phyloP scores from a whole-genome alignment of 1,140 invertebrate genomes.

The Drosophila pseudoobscura region DNA sequence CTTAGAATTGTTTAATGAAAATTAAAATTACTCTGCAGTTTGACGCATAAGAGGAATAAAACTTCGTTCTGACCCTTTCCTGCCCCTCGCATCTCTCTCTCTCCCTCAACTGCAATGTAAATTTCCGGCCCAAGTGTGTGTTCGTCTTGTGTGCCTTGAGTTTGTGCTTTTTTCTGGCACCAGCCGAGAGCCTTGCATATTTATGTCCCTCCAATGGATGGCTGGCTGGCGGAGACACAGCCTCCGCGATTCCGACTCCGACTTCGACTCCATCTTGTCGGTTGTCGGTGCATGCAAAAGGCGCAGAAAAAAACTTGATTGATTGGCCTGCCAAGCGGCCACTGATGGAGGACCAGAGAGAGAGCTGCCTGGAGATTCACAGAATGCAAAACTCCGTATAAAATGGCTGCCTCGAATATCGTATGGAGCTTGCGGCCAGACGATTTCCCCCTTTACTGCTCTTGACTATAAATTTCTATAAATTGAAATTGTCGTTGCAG shows the following conservation, averaged over 20 bases:
- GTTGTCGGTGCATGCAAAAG: slow-evolving; percentile 46
- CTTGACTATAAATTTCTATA: too few relatives aligned
- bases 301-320: slow-evolving; percentile 46
- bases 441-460: too few relatives aligned
- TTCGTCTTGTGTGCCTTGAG: background rate
- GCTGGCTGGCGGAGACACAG: slow-evolving; percentile 5
- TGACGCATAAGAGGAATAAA: too few relatives aligned
- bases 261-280: slow-evolving; percentile 41
- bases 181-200: slow-evolving; percentile 42
- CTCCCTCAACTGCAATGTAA: slow-evolving; percentile 34
- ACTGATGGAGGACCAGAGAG: slow-evolving; percentile 3
- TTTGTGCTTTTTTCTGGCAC: slow-evolving; percentile 33
- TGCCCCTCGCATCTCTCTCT: too few relatives aligned
- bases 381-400: too few relatives aligned
- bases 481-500: slow-evolving; percentile 14
- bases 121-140: slow-evolving; percentile 12
- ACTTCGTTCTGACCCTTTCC: too few relatives aligned
- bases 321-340: slow-evolving; percentile 41
- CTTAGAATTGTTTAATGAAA: too few relatives aligned
- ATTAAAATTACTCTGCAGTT: too few relatives aligned
- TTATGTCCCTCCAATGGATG: slow-evolving; percentile 30
- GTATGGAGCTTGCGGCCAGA: too few relatives aligned
- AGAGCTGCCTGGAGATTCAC: too few relatives aligned
- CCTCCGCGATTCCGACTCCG: slow-evolving; percentile 7
- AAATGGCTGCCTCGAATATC: too few relatives aligned